A percentile compares a stretch with the other conserved stretches of the same genome.
These are phyloP conservation scores for Melanargia galathea DNA, from an alignment of 2,888 invertebrate species.

Conservation along the genomic window DNA sequence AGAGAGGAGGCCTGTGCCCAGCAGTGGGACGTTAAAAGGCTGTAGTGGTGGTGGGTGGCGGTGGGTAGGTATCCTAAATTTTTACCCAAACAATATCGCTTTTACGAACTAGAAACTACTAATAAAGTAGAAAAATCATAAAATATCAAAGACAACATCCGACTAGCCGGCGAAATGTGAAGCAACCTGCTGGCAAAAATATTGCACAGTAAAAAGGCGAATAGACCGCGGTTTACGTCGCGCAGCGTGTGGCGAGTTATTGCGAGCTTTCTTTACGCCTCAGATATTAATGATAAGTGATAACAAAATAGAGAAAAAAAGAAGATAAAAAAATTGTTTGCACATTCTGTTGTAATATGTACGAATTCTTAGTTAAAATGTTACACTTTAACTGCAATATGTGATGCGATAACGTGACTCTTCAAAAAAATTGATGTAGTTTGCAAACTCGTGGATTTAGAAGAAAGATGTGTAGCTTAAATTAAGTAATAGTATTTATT, in stretches of 20 bases:
- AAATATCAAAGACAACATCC: constrained; percentile 18
- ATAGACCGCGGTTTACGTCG: constrained; percentile 23
- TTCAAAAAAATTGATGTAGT: no score
- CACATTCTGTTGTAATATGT: no score
- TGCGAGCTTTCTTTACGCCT: constrained; percentile 7
- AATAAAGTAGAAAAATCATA: constrained; percentile 16
- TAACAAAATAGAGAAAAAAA: constrained; percentile 1
- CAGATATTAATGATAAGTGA: constrained; percentile 8
- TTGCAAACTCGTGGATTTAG: no score
- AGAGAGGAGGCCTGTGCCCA: no score
- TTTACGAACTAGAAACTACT: background rate
- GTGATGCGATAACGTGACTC: no score
- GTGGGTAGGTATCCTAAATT: background rate
- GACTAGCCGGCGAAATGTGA: constrained; percentile 22
- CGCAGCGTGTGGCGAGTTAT: constrained; percentile 28
- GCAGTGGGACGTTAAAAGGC: no score
- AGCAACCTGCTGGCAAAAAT: constrained; percentile 29
- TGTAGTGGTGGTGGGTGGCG: no score
- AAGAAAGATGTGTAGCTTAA: no score
- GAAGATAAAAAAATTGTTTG: background rate
- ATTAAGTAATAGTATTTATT: no score
- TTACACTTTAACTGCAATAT: no score
- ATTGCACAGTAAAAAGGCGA: constrained; percentile 29
- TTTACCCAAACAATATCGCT: background rate
- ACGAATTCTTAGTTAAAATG: no score